phyloP scores from a whole-genome alignment of 2,888 invertebrate species.

The Cataglyphis albicans region DNA sequence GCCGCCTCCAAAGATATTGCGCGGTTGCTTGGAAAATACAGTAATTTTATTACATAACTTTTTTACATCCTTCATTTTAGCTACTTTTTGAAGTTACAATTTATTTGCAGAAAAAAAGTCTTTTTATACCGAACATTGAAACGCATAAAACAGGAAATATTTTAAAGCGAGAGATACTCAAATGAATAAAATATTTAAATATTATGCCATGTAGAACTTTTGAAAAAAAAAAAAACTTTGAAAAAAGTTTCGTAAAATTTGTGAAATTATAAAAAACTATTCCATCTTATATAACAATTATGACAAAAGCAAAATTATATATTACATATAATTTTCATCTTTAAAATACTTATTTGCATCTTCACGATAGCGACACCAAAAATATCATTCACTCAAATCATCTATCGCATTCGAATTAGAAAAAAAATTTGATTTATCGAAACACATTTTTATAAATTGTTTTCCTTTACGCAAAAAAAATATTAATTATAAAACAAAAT shows the following conservation, averaged over 20 bases:
- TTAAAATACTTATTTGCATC: not conserved
- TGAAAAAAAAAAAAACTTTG: not conserved
- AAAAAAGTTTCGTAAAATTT: not conserved
- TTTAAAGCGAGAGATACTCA: not conserved
- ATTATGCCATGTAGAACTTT: not conserved
- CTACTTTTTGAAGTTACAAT: constrained; percentile 11
- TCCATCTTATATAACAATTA: not conserved
- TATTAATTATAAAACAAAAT: not conserved
- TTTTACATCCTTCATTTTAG: constrained; percentile 30
- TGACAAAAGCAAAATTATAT: not conserved
- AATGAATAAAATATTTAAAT: not conserved
- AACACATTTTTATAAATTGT: not conserved
- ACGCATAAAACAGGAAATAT: not conserved
- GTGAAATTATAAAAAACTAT: not conserved
- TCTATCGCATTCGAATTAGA: constrained; percentile 27
- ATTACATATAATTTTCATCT: not conserved
- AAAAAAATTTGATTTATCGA: constrained; percentile 63
- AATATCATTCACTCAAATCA: constrained; percentile 43
- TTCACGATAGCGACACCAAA: constrained; percentile 37
- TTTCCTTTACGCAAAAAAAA: not conserved
- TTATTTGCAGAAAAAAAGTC: not conserved
- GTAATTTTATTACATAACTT: constrained; percentile 46
- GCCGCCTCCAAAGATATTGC: constrained; percentile 27
- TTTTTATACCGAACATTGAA: not conserved
- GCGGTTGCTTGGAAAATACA: constrained; percentile 36